These are phyloP conservation scores for Beaufortia kweichowensis DNA, from an alignment of 2,113 vertebrate genomes.

Conservation along the genomic window DNA sequence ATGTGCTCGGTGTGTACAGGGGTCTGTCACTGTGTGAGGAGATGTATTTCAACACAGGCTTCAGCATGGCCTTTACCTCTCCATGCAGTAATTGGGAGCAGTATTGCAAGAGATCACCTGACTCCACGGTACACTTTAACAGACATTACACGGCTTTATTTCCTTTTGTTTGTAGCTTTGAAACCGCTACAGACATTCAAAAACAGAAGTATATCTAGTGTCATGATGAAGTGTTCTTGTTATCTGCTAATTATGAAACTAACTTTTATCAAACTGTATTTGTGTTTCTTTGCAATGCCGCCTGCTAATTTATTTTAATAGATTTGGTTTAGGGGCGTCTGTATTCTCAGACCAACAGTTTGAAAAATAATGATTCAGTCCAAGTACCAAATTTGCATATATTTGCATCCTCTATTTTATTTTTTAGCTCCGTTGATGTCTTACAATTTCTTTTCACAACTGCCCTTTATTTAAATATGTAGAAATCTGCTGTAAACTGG, in stretches of 20 bases:
- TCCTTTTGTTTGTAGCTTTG: conserved; percentile 13
- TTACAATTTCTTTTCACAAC: not conserved
- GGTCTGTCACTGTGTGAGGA: conserved; percentile 23
- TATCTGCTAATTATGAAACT: not conserved
- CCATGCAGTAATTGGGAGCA: conserved; percentile 39
- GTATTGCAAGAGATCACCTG: conserved; percentile 21
- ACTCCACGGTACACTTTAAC: conserved; percentile 30
- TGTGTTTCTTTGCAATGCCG: not conserved
- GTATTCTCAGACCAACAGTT: conserved; percentile 34
- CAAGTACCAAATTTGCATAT: conserved; percentile 28
- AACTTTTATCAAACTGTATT: not conserved
- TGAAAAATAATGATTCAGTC: conserved; percentile 36
- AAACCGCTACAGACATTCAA: conserved; percentile 5
- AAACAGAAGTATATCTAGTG: not conserved
- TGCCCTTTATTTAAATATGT: not conserved
- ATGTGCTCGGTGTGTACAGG: not conserved
- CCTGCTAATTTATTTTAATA: conserved; percentile 24
- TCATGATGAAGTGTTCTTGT: not conserved
- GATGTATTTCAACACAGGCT: conserved; percentile 17
- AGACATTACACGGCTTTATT: conserved; percentile 7
- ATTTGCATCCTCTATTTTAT: conserved; percentile 42
- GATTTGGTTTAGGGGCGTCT: conserved; percentile 38
- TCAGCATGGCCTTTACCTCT: conserved; percentile 22
- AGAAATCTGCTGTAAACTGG: conserved; percentile 18
- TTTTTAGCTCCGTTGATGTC: conserved; percentile 10